Evolutionary conservation across 1,140 invertebrate species (phyloP), one percentile per base, ranked within the genome.

Genomic region (Drosophila cardini): DNA sequence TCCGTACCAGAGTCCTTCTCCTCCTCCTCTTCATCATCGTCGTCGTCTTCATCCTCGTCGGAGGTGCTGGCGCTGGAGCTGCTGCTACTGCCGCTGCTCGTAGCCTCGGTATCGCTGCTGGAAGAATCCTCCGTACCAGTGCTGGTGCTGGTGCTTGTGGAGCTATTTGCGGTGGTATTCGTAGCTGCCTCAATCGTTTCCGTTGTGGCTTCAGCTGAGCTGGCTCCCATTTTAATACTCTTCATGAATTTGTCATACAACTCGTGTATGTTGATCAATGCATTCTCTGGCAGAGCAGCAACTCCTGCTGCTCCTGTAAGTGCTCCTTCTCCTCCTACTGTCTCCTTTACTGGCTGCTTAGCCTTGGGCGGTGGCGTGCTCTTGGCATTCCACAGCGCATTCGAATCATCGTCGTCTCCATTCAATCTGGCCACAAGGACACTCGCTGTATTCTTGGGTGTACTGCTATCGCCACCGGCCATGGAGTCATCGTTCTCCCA

Each of bases 241-340:
- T 83, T 90, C 61, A 92, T 85, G 56, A 92, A 92, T 26, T 89
- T 90, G 30, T 92, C 81, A 57, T 92, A 92, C n/a, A 92, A 7
- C 4, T 89, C 80, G 36, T 92, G 73, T 50, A 91, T 91, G 45
- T 78, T 80, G 6, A 80, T 75, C 7, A 77, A 15, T 21, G 50
- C 11, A 34, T 69, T 74, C 10, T 68, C 34, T 7, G 38, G 16
- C 7, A 55, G 32, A 45, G 7, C n/a, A 8, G 38, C 30, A 6
- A 50, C 36, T 16, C 18, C n/a, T 7, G 16, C 13, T 11, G 40
- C 8, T 4, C 3, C 40, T 13, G 7, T 6, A 13, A 9, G 11
- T 52, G 48, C 4, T n/a, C 2, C 11, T 21, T 16, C 3, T 16
- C 34, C 7, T 9, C 10, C 43, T 13, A 9, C 18, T 5, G n/a